phyloP scores from a whole-genome alignment of 2,113 vertebrate species.

The Turdus rufiventris region DNA sequence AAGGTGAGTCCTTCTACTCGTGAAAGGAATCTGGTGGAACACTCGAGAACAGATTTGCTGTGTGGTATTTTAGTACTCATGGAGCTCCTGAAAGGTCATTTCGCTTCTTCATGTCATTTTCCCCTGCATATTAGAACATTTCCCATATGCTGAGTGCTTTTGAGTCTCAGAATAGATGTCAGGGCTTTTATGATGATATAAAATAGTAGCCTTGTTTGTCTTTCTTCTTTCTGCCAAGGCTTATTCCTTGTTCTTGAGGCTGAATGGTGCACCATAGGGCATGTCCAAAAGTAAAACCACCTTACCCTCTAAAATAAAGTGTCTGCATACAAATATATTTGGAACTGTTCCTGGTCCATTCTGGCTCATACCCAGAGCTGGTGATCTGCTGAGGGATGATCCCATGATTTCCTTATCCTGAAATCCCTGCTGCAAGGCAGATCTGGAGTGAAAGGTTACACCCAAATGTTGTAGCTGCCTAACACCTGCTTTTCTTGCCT shows the following conservation, averaged over 20 bases:
- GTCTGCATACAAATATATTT: not conserved
- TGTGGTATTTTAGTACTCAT: not conserved
- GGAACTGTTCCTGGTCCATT: rapidly evolving
- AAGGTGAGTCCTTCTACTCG: constrained; percentile 56
- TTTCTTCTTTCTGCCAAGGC: not conserved
- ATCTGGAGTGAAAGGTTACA: not conserved
- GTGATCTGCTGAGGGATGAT: not conserved
- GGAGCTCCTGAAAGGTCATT: not conserved
- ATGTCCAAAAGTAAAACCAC: not conserved
- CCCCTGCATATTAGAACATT: not conserved
- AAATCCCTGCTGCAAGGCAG: not conserved
- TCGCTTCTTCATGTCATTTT: not conserved
- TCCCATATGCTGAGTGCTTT: not conserved
- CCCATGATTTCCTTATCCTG: not conserved
- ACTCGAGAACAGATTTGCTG: not conserved
- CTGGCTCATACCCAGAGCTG: not conserved
- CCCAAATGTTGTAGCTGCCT: not conserved
- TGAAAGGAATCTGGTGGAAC: not conserved
- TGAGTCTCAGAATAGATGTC: not conserved
- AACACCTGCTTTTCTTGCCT: not conserved
- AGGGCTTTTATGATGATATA: not conserved
- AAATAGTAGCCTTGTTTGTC: not conserved
- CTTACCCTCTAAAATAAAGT: not conserved
- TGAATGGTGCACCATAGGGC: not conserved
- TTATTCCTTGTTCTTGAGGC: not conserved